Percentiles rank a stretch among this genome's conserved stretches.
These are phyloP conservation scores for Bagarius yarrelli DNA, from an alignment of 2,113 vertebrate species.

Conservation along the genomic window DNA sequence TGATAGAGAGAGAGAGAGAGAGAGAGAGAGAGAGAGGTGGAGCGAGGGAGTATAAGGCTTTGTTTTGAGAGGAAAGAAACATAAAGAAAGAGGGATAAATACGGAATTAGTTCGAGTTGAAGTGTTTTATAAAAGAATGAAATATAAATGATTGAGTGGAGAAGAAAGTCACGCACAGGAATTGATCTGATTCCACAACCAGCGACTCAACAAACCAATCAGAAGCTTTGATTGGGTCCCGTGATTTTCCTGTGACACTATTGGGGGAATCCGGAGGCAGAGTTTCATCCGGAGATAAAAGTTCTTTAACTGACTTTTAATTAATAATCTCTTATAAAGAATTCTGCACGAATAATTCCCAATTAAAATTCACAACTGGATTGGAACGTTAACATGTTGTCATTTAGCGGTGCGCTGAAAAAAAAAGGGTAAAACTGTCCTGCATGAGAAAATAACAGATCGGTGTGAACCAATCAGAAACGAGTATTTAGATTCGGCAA, in stretches of 20 bases:
- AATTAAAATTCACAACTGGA: background rate
- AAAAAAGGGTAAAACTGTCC: background rate
- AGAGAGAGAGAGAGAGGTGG: background rate
- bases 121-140: too few species aligned
- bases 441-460: background rate
- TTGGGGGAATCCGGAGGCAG: background rate
- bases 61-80: too few species aligned
- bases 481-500: background rate
- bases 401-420: background rate
- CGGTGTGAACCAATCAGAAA: background rate
- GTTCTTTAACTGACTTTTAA: background rate
- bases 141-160: background rate
- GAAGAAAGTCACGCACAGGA: background rate
- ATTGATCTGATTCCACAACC: background rate
- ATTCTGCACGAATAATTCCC: background rate
- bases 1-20: background rate
- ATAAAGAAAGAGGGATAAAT: too few species aligned
- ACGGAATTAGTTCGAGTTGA: too few species aligned
- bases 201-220: background rate
- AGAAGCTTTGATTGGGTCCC: background rate
- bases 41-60: too few species aligned
- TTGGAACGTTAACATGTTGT: background rate
- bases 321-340: background rate
- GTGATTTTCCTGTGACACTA: background rate
- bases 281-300: background rate